Conservation (phyloP, 2,113 vertebrate genomes). For the Perccottus glenii region DNA sequence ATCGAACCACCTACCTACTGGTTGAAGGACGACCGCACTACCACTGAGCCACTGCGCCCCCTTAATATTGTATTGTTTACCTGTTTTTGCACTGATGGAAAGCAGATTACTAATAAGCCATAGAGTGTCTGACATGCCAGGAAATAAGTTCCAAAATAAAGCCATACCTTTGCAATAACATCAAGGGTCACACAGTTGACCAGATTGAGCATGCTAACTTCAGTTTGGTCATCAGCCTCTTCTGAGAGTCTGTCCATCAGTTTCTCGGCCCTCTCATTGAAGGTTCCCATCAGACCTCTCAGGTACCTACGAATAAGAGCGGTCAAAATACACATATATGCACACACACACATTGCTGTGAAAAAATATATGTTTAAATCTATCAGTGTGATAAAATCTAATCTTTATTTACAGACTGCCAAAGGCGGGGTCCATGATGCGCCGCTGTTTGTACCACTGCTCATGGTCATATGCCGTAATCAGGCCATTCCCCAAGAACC, state of each 20-base stretch:
- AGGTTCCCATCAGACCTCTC: slow-evolving; percentile 66
- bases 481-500: slow-evolving; percentile 88
- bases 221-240: slow-evolving; percentile 41
- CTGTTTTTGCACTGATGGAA: no score
- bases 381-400: background rate
- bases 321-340: background rate
- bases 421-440: slow-evolving; percentile 90
- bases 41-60: no score
- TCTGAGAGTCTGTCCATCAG: slow-evolving; percentile 70
- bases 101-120: no score
- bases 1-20: no score
- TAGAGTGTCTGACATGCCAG: no score
- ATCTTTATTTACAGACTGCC: slow-evolving; percentile 82
- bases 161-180: slow-evolving; percentile 72
- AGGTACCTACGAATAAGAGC: slow-evolving; percentile 66
- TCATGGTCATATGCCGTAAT: slow-evolving; percentile 82
- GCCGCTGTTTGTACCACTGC: slow-evolving; percentile 87
- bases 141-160: no score
- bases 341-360: background rate
- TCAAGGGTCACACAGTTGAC: slow-evolving; percentile 75
- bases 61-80: no score
- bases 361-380: background rate
- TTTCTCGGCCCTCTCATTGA: slow-evolving; percentile 73
- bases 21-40: no score
- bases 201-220: slow-evolving; percentile 60